A percentile compares a stretch with the other conserved stretches of the same genome.
These are phyloP conservation scores for Tenthredo notha DNA, from an alignment of 2,888 invertebrate species.

Conservation along the genomic window DNA sequence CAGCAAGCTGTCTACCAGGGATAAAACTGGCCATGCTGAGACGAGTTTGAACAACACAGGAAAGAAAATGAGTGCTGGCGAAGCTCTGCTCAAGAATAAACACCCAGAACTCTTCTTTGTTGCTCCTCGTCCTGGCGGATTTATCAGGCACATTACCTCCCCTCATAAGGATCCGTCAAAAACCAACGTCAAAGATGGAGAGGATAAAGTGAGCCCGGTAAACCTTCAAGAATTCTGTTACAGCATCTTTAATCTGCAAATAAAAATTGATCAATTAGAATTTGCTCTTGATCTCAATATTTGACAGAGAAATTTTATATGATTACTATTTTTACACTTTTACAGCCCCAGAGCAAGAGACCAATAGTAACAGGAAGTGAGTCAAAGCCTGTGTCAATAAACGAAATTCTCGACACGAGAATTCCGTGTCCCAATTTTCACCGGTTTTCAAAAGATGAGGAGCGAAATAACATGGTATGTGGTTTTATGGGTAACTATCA, in stretches of 20 bases:
- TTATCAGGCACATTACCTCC: conserved; percentile 40
- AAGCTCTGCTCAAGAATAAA: conserved; percentile 57
- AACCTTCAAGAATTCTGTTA: not conserved
- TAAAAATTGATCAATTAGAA: not conserved
- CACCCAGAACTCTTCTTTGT: conserved; percentile 60
- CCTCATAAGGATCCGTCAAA: conserved; percentile 25
- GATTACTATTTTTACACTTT: not conserved
- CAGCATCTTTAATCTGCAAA: not conserved
- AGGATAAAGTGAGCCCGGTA: not conserved
- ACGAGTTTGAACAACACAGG: conserved; percentile 1
- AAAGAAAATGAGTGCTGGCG: conserved; percentile 48
- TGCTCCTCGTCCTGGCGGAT: conserved; percentile 60
- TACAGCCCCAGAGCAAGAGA: not conserved
- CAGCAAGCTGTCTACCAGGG: conserved; percentile 31
- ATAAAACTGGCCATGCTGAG: conserved; percentile 2
- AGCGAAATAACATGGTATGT: conserved; percentile 58
- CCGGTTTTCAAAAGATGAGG: conserved; percentile 55
- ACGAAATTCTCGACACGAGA: conserved; percentile 57
- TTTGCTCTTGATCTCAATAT: not conserved
- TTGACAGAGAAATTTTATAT: not conserved
- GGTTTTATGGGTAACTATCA: not conserved
- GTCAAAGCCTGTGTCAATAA: conserved; percentile 44
- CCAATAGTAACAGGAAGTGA: not conserved
- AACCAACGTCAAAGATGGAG: conserved; percentile 22
- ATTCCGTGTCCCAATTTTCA: conserved; percentile 58